phyloP scores from a whole-genome alignment of 2,113 vertebrate genomes.

The Pteronura brasiliensis region DNA sequence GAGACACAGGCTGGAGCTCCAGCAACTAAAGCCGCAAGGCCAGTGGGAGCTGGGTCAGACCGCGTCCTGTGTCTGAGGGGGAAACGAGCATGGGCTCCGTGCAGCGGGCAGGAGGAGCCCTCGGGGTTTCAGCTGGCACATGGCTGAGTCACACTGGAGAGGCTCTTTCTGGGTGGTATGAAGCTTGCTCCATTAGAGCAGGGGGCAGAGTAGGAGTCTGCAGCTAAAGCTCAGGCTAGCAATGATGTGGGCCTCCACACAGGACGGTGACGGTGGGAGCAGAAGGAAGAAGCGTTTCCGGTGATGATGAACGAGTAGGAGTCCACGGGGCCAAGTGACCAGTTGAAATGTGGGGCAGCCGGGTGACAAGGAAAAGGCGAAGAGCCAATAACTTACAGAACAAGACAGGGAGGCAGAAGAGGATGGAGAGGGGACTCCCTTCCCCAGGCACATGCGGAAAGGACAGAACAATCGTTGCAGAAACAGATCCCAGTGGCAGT shows the following conservation, averaged over 20 bases:
- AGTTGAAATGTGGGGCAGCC: fast-evolving
- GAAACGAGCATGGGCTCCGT: fast-evolving
- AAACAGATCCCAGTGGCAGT: too few relatives aligned
- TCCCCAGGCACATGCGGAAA: fast-evolving
- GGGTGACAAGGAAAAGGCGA: neutral
- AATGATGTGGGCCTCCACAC: neutral
- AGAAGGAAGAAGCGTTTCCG: neutral
- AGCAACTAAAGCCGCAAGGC: neutral
- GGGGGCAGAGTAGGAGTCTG: neutral
- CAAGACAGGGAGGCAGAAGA: neutral
- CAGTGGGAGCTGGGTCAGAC: neutral
- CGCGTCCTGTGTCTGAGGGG: fast-evolving
- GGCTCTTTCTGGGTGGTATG: neutral
- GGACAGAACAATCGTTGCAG: fast-evolving
- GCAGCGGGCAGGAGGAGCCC: neutral
- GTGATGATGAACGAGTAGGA: neutral
- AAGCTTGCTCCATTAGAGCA: neutral
- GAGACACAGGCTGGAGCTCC: neutral
- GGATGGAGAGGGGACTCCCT: neutral
- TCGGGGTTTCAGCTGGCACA: neutral
- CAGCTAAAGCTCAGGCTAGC: neutral
- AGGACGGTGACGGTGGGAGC: neutral
- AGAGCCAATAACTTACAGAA: too few relatives aligned
- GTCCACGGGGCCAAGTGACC: neutral
- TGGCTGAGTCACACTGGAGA: neutral